Evolutionary conservation across 2,113 vertebrate species (phyloP).

Genomic region (Rhinoderma darwinii): DNA sequence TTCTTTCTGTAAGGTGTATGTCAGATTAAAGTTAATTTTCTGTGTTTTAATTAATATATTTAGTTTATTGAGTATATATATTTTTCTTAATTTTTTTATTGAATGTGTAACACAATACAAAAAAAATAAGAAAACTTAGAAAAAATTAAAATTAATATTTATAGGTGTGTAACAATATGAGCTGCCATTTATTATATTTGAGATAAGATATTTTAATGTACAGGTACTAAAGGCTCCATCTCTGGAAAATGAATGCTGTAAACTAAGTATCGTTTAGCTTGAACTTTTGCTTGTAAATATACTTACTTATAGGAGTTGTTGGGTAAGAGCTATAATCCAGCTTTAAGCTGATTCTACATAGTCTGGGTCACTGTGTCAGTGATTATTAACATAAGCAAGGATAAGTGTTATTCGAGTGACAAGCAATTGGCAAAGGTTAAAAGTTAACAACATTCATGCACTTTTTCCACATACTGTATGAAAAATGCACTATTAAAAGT

Average conservation of each 20-base stretch:
- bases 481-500: neutral
- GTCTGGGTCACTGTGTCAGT: constrained; percentile 17
- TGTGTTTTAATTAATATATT: neutral
- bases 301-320: neutral
- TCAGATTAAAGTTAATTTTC: neutral
- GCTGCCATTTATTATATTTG: neutral
- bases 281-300: neutral
- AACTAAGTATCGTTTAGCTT: neutral
- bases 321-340: constrained; percentile 14
- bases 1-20: neutral
- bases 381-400: neutral
- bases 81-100: no score
- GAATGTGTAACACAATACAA: no score
- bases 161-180: neutral
- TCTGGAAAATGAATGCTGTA: no score
- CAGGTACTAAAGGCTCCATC: neutral
- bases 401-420: neutral
- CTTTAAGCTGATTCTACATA: neutral
- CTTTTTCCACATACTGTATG: neutral
- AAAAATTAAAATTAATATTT: neutral
- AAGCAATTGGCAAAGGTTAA: neutral
- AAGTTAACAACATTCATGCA: neutral
- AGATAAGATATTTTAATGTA: neutral
- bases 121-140: neutral
- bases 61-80: neutral